Base-by-base conservation (phyloP, 1,140 invertebrate genomes). In the Triops cancriformis region DNA sequence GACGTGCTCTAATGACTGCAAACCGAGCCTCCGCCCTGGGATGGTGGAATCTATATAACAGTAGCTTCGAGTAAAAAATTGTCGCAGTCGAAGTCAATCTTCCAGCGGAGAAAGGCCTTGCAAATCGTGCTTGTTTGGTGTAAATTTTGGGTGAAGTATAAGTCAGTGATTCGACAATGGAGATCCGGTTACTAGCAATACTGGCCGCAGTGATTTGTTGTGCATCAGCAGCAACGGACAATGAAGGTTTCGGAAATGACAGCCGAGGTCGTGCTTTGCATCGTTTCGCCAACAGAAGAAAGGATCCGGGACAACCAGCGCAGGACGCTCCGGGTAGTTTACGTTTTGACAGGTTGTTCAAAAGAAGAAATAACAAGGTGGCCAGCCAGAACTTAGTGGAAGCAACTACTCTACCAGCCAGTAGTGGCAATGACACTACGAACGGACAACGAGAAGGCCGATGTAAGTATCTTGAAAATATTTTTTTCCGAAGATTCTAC, bases 381-480 rank as follows among this genome's bases (percentile, higher is more conserved):
- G 51, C 51, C 18, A 18, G 51, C 18, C 10, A 10, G 14, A 64
- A 64, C 5, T 64, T 64, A n/a, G 51, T 64, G 5, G 51, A 64
- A 14, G 14, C 14, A 12, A 0, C 51, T 64, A n/a, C 51, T 18
- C 51, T 64, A 1, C 3, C 51, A 14, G 10, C 51, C 18, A 23
- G 51, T 64, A 64, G 4, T 23, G 51, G 51, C n/a, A 64, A 64
- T 23, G 51, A 64, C 18, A 64, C 51, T 64, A 14, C 51, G 18
- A 45, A 43, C 74, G 75, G 42, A 14, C 27, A 26, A 51, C 75
- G 75, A 18, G 75, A 76, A 11, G 75, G 75, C 43, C 45, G 64
- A 76, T 76, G 75, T 76, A 76, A 64, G 43, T 27, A 45, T 7
- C 14, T 43, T 45, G 3, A n/a, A n/a, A n/a, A n/a, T 4, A 26